These are phyloP conservation scores for Calvadosia cruxmelitensis DNA, from an alignment of 30 jellyfish, hydroid and myxozoan species.

Conservation along the genomic window DNA sequence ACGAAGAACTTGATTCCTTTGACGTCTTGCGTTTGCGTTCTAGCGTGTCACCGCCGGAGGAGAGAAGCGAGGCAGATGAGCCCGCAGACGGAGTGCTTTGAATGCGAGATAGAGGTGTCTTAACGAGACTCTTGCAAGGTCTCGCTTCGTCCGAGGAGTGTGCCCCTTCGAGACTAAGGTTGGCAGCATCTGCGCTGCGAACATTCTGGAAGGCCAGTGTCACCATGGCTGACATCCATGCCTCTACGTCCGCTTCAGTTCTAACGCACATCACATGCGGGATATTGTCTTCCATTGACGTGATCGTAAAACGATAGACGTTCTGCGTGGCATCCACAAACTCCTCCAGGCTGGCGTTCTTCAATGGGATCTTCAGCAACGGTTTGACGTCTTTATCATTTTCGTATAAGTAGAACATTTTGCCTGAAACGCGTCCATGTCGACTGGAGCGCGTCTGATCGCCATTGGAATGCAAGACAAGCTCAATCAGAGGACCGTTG, in stretches of 20 bases:
- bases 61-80: constrained; percentile 29
- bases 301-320: constrained; percentile 20
- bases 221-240: constrained; percentile 71
- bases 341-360: constrained; percentile 83
- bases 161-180: not conserved
- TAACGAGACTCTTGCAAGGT: not conserved
- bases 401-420: constrained; percentile 64
- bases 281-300: constrained; percentile 64
- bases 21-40: constrained; percentile 25
- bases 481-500: not conserved
- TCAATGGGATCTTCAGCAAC: constrained; percentile 72
- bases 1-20: constrained; percentile 14
- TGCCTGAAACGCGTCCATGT: constrained; percentile 85
- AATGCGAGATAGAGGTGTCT: not conserved
- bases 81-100: not conserved
- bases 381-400: constrained; percentile 57
- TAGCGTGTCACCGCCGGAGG: constrained; percentile 29
- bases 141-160: not conserved
- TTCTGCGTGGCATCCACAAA: constrained; percentile 21
- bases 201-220: constrained; percentile 19
- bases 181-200: constrained; percentile 15
- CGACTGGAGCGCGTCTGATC: constrained; percentile 18
- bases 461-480: constrained; percentile 18
- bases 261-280: constrained; percentile 30
- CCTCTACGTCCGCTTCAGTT: constrained; percentile 57